These are phyloP conservation scores for Clytia hemisphaerica DNA, from an alignment of 30 jellyfish, hydroid and myxozoan species.

Conservation along the genomic window DNA sequence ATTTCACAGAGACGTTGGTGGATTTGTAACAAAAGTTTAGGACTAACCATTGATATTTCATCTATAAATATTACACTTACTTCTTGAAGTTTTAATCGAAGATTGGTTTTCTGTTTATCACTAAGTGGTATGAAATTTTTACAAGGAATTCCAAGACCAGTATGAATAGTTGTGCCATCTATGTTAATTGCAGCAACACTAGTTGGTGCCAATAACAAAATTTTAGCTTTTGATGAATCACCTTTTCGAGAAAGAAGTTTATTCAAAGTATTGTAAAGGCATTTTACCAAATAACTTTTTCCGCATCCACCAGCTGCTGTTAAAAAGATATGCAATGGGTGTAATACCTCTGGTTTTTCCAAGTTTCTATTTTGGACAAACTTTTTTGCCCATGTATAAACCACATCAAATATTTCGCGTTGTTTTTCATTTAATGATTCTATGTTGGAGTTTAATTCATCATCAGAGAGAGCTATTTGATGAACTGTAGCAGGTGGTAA, in stretches of 20 bases:
- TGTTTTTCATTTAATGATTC: too few species aligned
- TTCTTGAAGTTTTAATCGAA: constrained; percentile 1
- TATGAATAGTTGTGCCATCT: constrained; percentile 27
- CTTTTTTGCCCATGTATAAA: too few species aligned
- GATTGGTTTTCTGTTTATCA: neutral
- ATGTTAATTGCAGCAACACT: constrained; percentile 17
- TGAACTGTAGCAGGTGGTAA: too few species aligned
- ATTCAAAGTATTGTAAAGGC: constrained; percentile 3
- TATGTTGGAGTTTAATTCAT: too few species aligned
- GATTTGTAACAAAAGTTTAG: neutral
- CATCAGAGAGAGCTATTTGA: too few species aligned
- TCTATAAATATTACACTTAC: too few species aligned
- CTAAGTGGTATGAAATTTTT: neutral
- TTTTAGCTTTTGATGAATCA: neutral
- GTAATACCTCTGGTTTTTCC: neutral
- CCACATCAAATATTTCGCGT: too few species aligned
- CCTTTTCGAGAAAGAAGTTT: neutral
- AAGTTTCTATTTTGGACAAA: neutral
- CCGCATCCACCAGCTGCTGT: constrained; percentile 34
- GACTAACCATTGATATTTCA: constrained; percentile 21
- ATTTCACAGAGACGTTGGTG: constrained; percentile 26
- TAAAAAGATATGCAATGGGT: constrained; percentile 15
- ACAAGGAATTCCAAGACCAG: constrained; percentile 15
- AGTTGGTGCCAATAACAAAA: constrained; percentile 27
- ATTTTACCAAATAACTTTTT: constrained; percentile 3